Evolutionary conservation across 2,113 vertebrate species (phyloP).

Genomic region (Lucifuga dentata): DNA sequence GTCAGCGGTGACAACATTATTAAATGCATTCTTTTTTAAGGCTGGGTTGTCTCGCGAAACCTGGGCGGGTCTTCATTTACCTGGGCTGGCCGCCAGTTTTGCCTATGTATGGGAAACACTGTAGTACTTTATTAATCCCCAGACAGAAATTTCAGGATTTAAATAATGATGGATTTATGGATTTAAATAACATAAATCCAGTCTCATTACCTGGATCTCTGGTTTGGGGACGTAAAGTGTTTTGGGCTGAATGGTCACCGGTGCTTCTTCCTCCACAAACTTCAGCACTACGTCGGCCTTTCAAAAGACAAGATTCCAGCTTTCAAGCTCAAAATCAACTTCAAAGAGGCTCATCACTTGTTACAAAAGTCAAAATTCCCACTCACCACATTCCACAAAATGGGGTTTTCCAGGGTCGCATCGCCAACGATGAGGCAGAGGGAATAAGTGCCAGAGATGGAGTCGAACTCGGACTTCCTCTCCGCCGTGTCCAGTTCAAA

Average conservation of each 20-base stretch:
- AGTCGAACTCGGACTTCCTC: conserved; percentile 94
- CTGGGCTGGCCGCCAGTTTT: too few species aligned
- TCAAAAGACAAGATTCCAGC: conserved; percentile 32
- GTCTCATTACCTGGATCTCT: conserved; percentile 95
- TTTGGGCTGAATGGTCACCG: conserved; percentile 89
- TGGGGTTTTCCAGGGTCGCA: conserved; percentile 96
- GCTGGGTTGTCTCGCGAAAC: too few species aligned
- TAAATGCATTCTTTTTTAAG: too few species aligned
- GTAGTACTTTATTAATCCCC: too few species aligned
- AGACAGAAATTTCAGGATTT: too few species aligned
- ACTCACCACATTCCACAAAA: conserved; percentile 97
- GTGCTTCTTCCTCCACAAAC: conserved; percentile 95
- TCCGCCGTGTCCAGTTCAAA: conserved; percentile 97
- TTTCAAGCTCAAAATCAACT: background rate
- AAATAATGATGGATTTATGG: too few species aligned
- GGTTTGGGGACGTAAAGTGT: conserved; percentile 95
- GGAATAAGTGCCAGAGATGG: conserved; percentile 94
- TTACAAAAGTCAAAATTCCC: too few species aligned
- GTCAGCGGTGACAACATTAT: too few species aligned
- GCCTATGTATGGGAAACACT: too few species aligned
- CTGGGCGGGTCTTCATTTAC: too few species aligned
- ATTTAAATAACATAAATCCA: too few species aligned
- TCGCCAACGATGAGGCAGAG: conserved; percentile 97
- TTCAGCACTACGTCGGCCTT: conserved; percentile 95
- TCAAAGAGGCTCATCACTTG: background rate